phyloP scores from a whole-genome alignment of 2,113 vertebrate genomes.

The Rhinolophus sinicus region DNA sequence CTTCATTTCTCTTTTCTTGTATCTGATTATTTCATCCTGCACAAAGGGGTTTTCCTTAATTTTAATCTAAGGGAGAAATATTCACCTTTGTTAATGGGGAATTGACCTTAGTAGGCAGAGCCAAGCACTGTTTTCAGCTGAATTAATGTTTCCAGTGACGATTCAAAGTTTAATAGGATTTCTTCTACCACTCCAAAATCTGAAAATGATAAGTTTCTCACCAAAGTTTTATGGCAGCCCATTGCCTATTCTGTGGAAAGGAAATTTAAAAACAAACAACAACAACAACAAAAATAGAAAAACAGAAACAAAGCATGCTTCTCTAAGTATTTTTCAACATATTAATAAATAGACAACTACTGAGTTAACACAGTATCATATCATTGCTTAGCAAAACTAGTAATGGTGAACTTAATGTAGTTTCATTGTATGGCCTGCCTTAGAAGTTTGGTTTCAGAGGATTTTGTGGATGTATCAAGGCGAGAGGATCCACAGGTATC shows the following conservation, averaged over 20 bases:
- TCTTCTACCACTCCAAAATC: background rate
- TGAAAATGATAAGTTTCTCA: background rate
- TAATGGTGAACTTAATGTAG: conserved; percentile 3
- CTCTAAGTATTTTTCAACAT: background rate
- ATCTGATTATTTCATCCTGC: background rate
- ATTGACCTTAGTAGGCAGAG: background rate
- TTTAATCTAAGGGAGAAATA: conserved; percentile 5
- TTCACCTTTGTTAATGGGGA: conserved; percentile 15
- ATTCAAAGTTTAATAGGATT: conserved; percentile 1
- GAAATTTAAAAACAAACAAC: background rate
- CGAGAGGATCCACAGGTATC: background rate
- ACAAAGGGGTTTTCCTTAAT: background rate
- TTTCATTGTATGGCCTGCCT: fast-evolving
- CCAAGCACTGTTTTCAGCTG: background rate
- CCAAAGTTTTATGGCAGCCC: background rate
- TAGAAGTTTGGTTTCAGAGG: background rate
- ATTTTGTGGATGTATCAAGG: background rate
- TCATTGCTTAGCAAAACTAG: background rate
- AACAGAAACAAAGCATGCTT: background rate
- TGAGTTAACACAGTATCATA: background rate
- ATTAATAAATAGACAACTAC: background rate
- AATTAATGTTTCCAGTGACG: background rate
- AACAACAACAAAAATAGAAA: no score
- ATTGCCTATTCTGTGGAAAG: background rate
- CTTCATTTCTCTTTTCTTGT: conserved; percentile 11